Base-by-base conservation (phyloP, 2,113 vertebrate genomes). In the Sarotherodon lohbergeri region DNA sequence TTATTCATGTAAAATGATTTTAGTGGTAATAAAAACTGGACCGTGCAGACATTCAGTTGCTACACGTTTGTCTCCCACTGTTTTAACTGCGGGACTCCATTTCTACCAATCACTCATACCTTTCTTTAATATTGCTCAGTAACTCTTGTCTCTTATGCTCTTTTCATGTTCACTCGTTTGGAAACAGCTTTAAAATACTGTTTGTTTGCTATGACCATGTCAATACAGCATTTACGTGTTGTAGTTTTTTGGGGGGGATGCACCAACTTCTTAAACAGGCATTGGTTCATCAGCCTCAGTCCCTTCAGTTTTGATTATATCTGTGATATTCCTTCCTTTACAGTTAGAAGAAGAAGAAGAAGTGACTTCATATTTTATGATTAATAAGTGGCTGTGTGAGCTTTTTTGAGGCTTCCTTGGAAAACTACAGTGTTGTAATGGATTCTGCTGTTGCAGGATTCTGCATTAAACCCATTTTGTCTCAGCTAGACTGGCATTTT, bases 1-100 rank as follows among this genome's bases (percentile, higher is more conserved):
- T 39, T 50, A 82, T 76, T 86, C 43, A 81, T 80, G 85, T 80
- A n/a, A 80, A 84, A 52, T 71, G 83, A 88, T 81, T 83, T 83
- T 86, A 66, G 59, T 76, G 48, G 48, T 27, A 24, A 79, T 76
- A 83, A 86, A 34, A 83, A 41, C 14, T 32, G 50, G 24, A 57
- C 48, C 2, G 3, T 76, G 34, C 22, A 50, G 46, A 34, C 39
- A 57, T 61, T 43, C 71, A 22, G 16, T 86, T 89, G 24, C 41
- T 7, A 36, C 66, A 82, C 52, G 5, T 78, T 85, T 29, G 46
- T 78, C 87, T 84, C 43, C 76, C 16, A 22, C 63, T 29, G 48
- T 80, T 73, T 81, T 17, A 39, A 46, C 66, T 56, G 34, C 22
- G 6, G 11, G 8, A 61, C 43, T 80, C 14, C 3, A 17, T 6